Percentiles rank a stretch among this genome's conserved stretches.
These are phyloP conservation scores for Pseudocheirus occidentalis DNA, from an alignment of 2,797 vertebrate species.

Conservation along the genomic window DNA sequence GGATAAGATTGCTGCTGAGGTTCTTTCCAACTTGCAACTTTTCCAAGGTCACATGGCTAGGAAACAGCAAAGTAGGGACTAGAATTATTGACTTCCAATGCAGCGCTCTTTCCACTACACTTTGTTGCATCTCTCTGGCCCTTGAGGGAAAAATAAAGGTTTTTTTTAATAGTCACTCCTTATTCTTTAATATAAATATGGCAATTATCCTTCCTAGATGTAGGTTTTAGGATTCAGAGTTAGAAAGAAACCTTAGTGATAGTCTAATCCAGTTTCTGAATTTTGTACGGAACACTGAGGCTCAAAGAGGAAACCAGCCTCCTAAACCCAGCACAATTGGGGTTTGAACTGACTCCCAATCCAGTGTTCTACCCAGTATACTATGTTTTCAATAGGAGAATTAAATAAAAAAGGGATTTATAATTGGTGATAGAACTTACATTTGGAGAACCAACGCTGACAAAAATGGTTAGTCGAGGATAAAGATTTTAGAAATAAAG, in stretches of 20 bases:
- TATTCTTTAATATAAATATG: background rate
- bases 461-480: constrained; percentile 15
- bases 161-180: background rate
- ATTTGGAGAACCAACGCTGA: background rate
- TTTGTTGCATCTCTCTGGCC: background rate
- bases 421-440: background rate
- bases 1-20: background rate
- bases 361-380: background rate
- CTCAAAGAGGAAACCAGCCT: background rate
- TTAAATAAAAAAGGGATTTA: background rate
- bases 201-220: background rate
- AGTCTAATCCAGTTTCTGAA: background rate
- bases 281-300: background rate
- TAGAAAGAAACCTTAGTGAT: background rate
- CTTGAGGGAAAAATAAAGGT: background rate
- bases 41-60: background rate
- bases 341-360: background rate
- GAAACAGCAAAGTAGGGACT: background rate
- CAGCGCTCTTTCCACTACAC: background rate
- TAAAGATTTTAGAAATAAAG: constrained; percentile 49
- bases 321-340: background rate
- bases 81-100: background rate
- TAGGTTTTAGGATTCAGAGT: background rate
- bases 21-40: background rate
- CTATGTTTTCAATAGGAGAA: background rate